Evolutionary conservation across 2,113 vertebrate genomes (phyloP), one percentile per base, ranked within the genome.

Genomic region (Pantherophis guttatus): DNA sequence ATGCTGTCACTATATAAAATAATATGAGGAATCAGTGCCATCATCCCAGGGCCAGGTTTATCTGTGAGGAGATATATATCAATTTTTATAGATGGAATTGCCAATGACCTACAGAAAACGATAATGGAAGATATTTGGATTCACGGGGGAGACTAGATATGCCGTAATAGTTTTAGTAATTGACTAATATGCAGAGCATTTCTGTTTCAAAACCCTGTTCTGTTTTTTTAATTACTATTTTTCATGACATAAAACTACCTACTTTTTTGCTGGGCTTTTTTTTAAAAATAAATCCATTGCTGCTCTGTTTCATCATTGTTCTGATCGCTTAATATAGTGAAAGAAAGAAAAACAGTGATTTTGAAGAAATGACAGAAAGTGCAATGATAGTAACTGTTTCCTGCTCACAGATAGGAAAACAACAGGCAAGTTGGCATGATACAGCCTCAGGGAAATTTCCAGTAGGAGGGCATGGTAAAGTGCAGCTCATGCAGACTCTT

Each of bases 21-120:
- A 50, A 89, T 91, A 88, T 93, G 94, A 94, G 8, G 12, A 87
- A 86, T 2, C 91, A 55, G 91, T 85, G 86, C 89, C 93, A 55
- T 8, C 55, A 17, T 57, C 85, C 54, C 19, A 29, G 50, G 7
- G 9, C 24, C 44, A 59, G 2, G 58, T n/a, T 62, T 24, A 92
- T 54, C 26, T 53, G 21, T 81, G 62, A 57, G 17, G 11, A 39
- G 13, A n/a, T 17, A 26, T 12, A 81, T 81, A 81, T 21, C 7
- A 39, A 39, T 81, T 44, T 81, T 19, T 81, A 44, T 81, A 44
- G 8, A 39, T 21, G 2, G 8, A 81, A 81, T 81, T 33, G 33
- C 70, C 70, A 81, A 21, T 81, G 70, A 3, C 33, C 75, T 39
- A 81, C 33, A 21, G 33, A 81, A 81, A 44, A 44, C 1, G 1